Conservation (phyloP, 2,113 vertebrate species). For the Etia nguti region DNA sequence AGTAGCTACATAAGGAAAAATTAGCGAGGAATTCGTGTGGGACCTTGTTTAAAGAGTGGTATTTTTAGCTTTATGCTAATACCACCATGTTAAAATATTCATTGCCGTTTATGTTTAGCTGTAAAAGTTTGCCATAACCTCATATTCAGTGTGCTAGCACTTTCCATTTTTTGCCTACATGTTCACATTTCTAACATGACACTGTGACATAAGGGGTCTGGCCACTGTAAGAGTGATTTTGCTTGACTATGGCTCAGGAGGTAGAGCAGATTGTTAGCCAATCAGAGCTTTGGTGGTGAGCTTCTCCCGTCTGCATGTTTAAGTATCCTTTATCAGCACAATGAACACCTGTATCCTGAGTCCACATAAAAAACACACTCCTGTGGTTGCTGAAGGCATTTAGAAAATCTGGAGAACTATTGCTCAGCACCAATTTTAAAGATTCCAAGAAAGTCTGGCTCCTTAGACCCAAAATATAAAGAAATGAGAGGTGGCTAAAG, state of each 20-base stretch:
- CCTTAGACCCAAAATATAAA: not conserved
- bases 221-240: not conserved
- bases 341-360: not conserved
- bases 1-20: not conserved
- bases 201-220: too few species aligned
- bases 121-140: not conserved
- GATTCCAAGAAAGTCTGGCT: not conserved
- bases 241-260: rapidly evolving
- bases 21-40: not conserved
- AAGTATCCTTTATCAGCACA: not conserved
- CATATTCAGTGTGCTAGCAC: not conserved
- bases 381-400: not conserved
- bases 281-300: not conserved
- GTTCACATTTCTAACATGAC: not conserved
- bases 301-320: not conserved
- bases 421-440: not conserved
- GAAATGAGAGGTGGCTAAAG: not conserved
- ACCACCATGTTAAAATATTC: not conserved
- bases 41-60: not conserved
- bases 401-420: not conserved
- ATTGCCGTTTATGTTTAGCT: not conserved
- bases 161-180: not conserved
- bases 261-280: not conserved
- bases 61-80: not conserved
- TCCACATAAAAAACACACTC: not conserved